These are phyloP conservation scores for Chrysomela aeneicollis DNA, from an alignment of 2,888 invertebrate genomes.

Conservation along the genomic window DNA sequence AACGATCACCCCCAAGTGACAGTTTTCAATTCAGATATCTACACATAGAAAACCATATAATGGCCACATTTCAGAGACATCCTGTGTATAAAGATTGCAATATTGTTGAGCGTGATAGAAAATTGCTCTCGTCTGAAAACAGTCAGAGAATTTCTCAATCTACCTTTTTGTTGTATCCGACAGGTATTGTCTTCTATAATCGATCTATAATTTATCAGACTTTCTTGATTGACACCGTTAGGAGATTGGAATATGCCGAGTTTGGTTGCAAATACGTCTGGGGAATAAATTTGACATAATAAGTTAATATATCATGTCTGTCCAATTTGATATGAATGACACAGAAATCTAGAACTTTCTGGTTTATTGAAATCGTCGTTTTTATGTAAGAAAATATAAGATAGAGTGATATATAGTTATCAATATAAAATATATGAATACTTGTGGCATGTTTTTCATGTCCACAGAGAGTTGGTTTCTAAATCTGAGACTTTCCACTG, in stretches of 20 bases:
- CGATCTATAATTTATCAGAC: neutral
- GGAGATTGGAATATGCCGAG: neutral
- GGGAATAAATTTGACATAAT: conserved; percentile 3
- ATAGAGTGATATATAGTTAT: too few relatives aligned
- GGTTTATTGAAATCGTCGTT: neutral
- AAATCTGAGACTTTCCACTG: too few relatives aligned
- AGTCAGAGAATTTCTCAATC: neutral
- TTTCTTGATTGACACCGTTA: conserved; percentile 5
- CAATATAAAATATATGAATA: too few relatives aligned
- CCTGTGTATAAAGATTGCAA: too few relatives aligned
- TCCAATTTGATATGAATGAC: neutral
- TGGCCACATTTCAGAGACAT: too few relatives aligned
- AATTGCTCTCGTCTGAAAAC: neutral
- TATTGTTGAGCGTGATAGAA: too few relatives aligned
- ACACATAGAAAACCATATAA: too few relatives aligned
- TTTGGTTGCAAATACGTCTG: neutral
- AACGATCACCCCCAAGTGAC: too few relatives aligned
- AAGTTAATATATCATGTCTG: neutral
- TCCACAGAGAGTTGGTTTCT: too few relatives aligned
- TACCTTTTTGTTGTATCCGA: neutral
- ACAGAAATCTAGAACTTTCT: neutral
- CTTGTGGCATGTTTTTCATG: too few relatives aligned
- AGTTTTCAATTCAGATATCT: too few relatives aligned
- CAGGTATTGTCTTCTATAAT: neutral
- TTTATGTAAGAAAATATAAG: too few relatives aligned